These are phyloP conservation scores for Aleadryas rufinucha DNA, from an alignment of 2,113 vertebrate species.

Conservation along the genomic window DNA sequence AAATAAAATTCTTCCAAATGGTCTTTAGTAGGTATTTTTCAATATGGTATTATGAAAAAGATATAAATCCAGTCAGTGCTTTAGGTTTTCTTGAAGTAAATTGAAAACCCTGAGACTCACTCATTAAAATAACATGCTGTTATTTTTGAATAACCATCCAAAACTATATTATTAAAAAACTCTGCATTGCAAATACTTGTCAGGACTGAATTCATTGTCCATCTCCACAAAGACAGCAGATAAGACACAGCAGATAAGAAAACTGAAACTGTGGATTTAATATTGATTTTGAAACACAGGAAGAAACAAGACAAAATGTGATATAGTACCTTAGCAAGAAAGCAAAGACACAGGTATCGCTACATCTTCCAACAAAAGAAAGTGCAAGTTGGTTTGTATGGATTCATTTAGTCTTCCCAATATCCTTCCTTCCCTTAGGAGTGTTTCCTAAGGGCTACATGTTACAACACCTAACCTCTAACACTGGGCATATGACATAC, in stretches of 20 bases:
- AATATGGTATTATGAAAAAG: not conserved
- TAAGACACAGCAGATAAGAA: conserved; percentile 5
- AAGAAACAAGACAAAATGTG: not conserved
- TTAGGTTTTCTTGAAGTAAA: not conserved
- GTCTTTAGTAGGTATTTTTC: not conserved
- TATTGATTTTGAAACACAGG: conserved; percentile 32
- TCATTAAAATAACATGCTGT: not conserved
- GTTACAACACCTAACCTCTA: not conserved
- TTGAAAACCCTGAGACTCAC: not conserved
- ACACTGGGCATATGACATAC: fast-evolving
- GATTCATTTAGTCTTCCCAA: not conserved
- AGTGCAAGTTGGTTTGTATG: not conserved
- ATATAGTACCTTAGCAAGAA: not conserved
- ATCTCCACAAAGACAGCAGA: not conserved
- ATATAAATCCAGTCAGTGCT: not conserved
- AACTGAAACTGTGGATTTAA: not conserved
- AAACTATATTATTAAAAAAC: not conserved
- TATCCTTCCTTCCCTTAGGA: not conserved
- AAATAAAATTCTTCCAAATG: not conserved
- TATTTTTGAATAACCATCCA: not conserved
- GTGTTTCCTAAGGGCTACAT: not conserved
- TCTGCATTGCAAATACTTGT: not conserved
- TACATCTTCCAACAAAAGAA: not conserved
- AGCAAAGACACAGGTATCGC: not conserved
- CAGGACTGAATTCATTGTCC: not conserved